Base-by-base conservation (phyloP, 1,140 invertebrate genomes). In the Heliconius himera region DNA sequence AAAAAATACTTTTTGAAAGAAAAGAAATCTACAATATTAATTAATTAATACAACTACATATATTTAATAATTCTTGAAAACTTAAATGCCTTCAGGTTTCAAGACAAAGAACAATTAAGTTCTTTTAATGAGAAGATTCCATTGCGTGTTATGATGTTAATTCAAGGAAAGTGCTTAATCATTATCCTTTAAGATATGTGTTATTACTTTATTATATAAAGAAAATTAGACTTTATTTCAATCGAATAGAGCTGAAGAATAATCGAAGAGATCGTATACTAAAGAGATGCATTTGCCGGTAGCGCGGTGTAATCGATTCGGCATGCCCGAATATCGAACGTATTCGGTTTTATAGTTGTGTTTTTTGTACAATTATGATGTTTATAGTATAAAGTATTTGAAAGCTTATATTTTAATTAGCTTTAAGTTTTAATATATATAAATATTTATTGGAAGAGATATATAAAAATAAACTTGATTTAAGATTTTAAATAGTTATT, bases 291-390 rank as follows among this genome's bases (percentile, higher is more conserved):
- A 77, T 82, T 85, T 78, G 75, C 83, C 89, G 84, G 90, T 88
- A 91, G 88, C 88, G 83, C 76, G 81, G 54, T 84, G 74, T 83
- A 91, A 92, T 92, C 88, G 84, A 91, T 90, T 90, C 74, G 89
- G 77, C 80, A 83, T 83, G 88, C 83, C 75, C 80, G 70, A 82
- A 86, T 83, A 86, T 88, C 80, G 79, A 54, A 74, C 76, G 82
- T 73, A 76, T 83, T 86, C 76, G 70, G 84, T 83, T 85, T 85
- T 82, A 73, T 80, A 51, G 70, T 38, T 80, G 71, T 70, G 38
- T 80, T 80, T 80, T 80, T 75, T 76, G 29, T 49, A 76, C 56
- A 80, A 73, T 80, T 66, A 80, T 80, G 74, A 80, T 60, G 38
- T 29, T n/a, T 54, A 79, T n/a, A 20, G 16, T 51, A 20, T 72